These are phyloP conservation scores for Melinaea marsaeus DNA, from an alignment of 2,888 invertebrate species.

Conservation along the genomic window DNA sequence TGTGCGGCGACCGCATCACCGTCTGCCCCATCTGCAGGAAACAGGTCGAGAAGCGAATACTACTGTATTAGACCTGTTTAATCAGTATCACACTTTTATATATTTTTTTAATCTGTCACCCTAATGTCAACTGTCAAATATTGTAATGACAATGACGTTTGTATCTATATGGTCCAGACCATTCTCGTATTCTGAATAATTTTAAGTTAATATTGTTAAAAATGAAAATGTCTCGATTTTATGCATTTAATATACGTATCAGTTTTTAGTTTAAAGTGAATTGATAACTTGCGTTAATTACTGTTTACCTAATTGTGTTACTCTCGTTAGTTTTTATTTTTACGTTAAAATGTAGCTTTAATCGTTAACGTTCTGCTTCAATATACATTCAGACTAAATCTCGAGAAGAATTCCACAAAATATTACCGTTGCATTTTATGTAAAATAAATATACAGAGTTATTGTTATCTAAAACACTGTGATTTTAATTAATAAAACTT, in stretches of 20 bases:
- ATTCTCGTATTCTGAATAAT: too few species aligned
- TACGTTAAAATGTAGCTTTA: constrained; percentile 5
- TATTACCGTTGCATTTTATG: constrained; percentile 9
- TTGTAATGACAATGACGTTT: neutral
- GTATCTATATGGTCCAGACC: neutral
- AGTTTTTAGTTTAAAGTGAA: neutral
- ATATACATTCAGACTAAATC: neutral
- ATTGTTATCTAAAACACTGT: neutral
- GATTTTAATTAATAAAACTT: too few species aligned
- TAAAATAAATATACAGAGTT: neutral
- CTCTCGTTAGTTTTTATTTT: neutral
- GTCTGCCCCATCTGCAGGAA: constrained; percentile 99
- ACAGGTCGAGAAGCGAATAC: constrained; percentile 95
- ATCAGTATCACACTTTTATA: constrained; percentile 1
- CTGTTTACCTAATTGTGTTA: neutral
- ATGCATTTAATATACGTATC: constrained; percentile 1
- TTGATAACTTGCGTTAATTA: neutral
- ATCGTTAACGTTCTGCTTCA: constrained; percentile 1
- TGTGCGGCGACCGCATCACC: constrained; percentile 98
- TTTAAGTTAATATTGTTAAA: too few species aligned
- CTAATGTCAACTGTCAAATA: neutral
- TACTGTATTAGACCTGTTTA: constrained; percentile 81
- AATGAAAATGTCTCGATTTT: too few species aligned
- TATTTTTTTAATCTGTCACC: neutral
- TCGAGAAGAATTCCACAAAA: neutral